Conservation (phyloP, 2,888 invertebrate species). For the Caenorhabditis afra region DNA sequence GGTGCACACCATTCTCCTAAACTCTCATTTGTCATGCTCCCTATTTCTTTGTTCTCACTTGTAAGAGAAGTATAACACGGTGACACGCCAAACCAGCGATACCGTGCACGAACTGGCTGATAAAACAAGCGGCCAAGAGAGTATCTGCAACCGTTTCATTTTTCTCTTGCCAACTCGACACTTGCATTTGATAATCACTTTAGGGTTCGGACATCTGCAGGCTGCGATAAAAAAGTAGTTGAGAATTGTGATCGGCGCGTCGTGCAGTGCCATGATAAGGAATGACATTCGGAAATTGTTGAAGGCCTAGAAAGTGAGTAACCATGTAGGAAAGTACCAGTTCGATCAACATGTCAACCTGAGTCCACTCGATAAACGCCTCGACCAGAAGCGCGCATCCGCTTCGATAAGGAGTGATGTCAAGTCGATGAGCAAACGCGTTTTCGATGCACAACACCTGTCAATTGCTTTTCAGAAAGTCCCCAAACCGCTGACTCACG, state of each 20-base stretch:
- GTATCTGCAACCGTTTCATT: constrained; percentile 60
- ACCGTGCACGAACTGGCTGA: constrained; percentile 71
- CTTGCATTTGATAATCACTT: constrained; percentile 59
- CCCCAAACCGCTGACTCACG: constrained; percentile 58
- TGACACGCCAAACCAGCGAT: constrained; percentile 77
- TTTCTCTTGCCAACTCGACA: neutral
- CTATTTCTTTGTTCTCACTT: constrained; percentile 46
- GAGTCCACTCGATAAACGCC: constrained; percentile 78
- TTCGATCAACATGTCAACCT: constrained; percentile 48
- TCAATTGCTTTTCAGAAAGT: constrained; percentile 6
- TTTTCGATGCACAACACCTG: constrained; percentile 80
- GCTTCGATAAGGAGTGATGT: constrained; percentile 78
- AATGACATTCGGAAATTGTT: constrained; percentile 81
- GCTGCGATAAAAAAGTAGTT: constrained; percentile 79
- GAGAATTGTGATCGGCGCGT: constrained; percentile 78
- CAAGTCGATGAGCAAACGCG: constrained; percentile 79
- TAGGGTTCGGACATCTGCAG: constrained; percentile 77
- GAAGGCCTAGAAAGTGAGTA: constrained; percentile 69
- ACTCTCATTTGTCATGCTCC: neutral
- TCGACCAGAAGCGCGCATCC: constrained; percentile 78
- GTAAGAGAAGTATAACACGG: constrained; percentile 79
- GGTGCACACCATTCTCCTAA: constrained; percentile 72
- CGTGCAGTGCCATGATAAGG: constrained; percentile 78
- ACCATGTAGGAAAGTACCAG: neutral
- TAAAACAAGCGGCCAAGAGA: constrained; percentile 77